Evolutionary conservation across 2,797 vertebrate species (phyloP).

Genomic region (Ctenochaetus hawaiiensis): DNA sequence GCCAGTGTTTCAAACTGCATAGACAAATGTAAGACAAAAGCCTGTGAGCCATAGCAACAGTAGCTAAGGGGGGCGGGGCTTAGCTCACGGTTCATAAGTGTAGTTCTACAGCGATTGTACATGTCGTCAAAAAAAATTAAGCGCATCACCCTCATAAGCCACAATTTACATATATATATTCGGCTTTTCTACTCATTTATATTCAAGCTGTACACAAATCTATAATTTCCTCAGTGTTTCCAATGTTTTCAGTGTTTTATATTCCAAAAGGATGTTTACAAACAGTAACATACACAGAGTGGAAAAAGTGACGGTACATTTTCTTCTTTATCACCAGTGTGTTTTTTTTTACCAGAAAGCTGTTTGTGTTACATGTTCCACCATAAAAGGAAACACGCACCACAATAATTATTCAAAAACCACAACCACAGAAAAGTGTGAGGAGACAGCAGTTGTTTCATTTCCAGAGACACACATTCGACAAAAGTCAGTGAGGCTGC

Average conservation of each 20-base stretch:
- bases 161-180: neutral
- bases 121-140: neutral
- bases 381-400: slow-evolving; percentile 25
- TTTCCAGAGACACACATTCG: slow-evolving; percentile 3
- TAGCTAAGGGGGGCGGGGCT: neutral
- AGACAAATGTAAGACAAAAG: neutral
- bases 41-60: neutral
- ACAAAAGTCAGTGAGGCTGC: slow-evolving; percentile 5
- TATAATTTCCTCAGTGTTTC: neutral
- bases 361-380: slow-evolving; percentile 17
- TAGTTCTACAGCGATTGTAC: neutral
- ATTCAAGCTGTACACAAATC: neutral
- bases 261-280: neutral
- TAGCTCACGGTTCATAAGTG: neutral
- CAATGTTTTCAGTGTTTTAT: too few relatives aligned
- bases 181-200: neutral
- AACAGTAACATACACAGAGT: neutral
- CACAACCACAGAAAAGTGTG: slow-evolving; percentile 29
- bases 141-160: neutral
- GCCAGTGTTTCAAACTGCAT: too few relatives aligned
- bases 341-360: neutral
- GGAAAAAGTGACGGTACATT: neutral
- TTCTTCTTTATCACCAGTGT: neutral
- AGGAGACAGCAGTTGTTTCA: slow-evolving; percentile 42
- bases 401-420: slow-evolving; percentile 17